Evolutionary conservation across 2,797 vertebrate genomes (phyloP), one percentile per base, ranked within the genome.

Genomic region (Gallinago solitaria): DNA sequence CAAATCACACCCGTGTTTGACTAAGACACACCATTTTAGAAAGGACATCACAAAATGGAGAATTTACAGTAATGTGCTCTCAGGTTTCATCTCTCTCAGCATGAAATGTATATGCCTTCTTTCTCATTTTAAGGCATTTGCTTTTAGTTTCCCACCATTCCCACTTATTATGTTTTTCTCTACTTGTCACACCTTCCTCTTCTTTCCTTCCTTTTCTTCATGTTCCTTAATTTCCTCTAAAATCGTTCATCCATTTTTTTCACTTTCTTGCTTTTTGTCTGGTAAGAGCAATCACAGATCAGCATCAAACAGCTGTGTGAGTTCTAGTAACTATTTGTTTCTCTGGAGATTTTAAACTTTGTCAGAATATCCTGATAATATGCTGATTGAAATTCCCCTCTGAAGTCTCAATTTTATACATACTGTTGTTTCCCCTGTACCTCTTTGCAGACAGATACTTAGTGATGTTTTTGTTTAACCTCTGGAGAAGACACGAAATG

Each of bases 391-490:
- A 96, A 94, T 96, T 95, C 95, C 79, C 92, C 39, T 90, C 73
- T 84, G 88, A 70, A 68, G 63, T 77, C 74, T 85, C 94, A 93
- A 41, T 91, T 96, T 93, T 90, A 87, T 79, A 78, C 53, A 54
- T 64, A 67, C 9, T 78, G 75, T 90, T 92, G 86, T 91, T 94
- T 95, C 54, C 57, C 51, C 53, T 59, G 35, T 83, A 94, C 77
- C 77, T 92, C 56, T 96, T 89, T 86, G 56, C 75, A 93, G 92
- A 78, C 50, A 91, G 87, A 90, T 77, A 90, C 61, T 86, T 79
- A 60, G 64, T 85, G 91, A 88, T 90, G 92, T 75, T 96, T 91
- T 87, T 92, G 75, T 94, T 95, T 96, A 97, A 95, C 93, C 94
- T 94, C 94, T 75, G 68, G 97, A 97, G 94, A 95, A 96, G 93